These are phyloP conservation scores for Pogonomyrmex californicus DNA, from an alignment of 1,140 invertebrate genomes.

Conservation along the genomic window DNA sequence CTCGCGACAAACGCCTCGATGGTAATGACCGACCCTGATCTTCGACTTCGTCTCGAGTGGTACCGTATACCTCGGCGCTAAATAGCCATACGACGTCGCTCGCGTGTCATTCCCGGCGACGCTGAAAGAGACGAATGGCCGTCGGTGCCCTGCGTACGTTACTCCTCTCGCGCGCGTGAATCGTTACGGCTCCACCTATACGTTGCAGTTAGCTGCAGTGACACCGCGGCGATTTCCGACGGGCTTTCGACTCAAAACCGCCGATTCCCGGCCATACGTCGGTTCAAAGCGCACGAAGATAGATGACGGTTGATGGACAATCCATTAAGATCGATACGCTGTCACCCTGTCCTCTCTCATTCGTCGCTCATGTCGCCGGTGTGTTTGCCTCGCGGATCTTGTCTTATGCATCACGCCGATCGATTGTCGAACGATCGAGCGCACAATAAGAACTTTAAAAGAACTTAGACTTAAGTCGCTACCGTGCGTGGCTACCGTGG, in stretches of 20 bases:
- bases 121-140: slow-evolving; percentile 60
- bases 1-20: slow-evolving; percentile 48
- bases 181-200: slow-evolving; percentile 38
- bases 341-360: background rate
- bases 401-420: slow-evolving; percentile 29
- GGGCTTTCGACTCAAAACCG: slow-evolving; percentile 61
- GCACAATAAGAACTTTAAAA: background rate
- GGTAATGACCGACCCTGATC: slow-evolving; percentile 39
- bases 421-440: slow-evolving; percentile 51
- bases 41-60: slow-evolving; percentile 27
- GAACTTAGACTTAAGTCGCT: slow-evolving; percentile 4
- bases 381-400: slow-evolving; percentile 65
- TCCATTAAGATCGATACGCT: slow-evolving; percentile 82
- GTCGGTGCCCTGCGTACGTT: background rate
- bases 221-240: slow-evolving; percentile 19
- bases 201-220: slow-evolving; percentile 19
- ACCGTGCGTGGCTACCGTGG: background rate
- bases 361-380: slow-evolving; percentile 49
- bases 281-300: slow-evolving; percentile 73
- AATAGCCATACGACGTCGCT: slow-evolving; percentile 32
- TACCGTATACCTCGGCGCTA: slow-evolving; percentile 33
- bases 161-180: slow-evolving; percentile 13
- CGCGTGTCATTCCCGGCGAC: slow-evolving; percentile 45
- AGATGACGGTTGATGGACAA: slow-evolving; percentile 80
- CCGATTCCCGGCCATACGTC: slow-evolving; percentile 30